These are phyloP conservation scores for Hipposideros armiger DNA, from an alignment of 2,113 vertebrate genomes.

Conservation along the genomic window DNA sequence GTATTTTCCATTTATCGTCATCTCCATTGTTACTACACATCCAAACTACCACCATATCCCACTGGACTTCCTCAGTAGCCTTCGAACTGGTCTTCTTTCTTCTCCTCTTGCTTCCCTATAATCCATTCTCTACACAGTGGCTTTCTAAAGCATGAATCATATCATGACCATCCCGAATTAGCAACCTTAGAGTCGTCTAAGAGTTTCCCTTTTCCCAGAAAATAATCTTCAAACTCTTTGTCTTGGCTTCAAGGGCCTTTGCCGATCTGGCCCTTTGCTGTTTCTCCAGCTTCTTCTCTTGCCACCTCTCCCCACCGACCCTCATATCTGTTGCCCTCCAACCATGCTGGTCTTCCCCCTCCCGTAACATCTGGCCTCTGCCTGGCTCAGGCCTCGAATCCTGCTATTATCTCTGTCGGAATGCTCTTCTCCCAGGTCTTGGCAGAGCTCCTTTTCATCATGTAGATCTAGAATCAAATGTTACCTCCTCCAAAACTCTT, in stretches of 20 bases:
- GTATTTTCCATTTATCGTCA: not conserved
- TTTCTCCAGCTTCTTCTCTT: not conserved
- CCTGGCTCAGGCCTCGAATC: not conserved
- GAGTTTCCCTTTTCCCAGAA: not conserved
- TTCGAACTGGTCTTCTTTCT: not conserved
- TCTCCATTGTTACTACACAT: not conserved
- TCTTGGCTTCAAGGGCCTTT: not conserved
- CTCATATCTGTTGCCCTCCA: not conserved
- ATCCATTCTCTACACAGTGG: not conserved
- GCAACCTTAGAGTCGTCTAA: not conserved
- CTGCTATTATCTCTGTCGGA: not conserved
- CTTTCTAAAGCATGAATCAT: not conserved
- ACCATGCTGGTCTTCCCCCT: not conserved
- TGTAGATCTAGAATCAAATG: not conserved
- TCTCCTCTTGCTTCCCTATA: not conserved
- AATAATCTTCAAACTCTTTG: not conserved
- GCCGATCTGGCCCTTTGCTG: not conserved
- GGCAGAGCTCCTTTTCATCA: not conserved
- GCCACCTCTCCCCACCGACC: rapidly evolving
- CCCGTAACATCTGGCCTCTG: not conserved
- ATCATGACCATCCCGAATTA: not conserved
- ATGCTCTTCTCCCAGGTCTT: not conserved
- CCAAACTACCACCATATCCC: not conserved
- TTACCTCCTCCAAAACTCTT: not conserved
- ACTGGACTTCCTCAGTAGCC: not conserved